These are phyloP conservation scores for Megastigmus dorsalis DNA, from an alignment of 2,888 invertebrate species.

Conservation along the genomic window DNA sequence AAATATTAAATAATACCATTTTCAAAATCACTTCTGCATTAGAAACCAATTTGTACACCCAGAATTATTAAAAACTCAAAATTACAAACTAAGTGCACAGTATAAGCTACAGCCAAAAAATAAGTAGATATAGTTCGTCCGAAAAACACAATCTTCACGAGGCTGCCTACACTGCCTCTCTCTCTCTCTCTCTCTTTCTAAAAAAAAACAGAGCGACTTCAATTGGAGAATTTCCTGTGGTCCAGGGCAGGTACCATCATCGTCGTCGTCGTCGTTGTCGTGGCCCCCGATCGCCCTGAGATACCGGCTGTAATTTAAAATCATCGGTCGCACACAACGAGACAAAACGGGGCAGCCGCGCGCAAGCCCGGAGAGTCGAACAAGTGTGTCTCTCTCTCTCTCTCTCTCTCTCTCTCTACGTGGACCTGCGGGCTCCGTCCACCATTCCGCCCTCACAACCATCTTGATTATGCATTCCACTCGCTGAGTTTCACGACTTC, in stretches of 20 bases:
- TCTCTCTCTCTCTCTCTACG: neutral
- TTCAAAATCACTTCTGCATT: too few relatives aligned
- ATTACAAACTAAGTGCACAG: too few relatives aligned
- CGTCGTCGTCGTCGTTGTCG: constrained; percentile 57
- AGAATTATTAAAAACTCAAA: too few relatives aligned
- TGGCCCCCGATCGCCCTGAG: constrained; percentile 68
- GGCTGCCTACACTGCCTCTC: neutral
- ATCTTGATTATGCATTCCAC: constrained; percentile 71
- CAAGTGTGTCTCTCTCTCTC: constrained; percentile 61
- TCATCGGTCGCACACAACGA: constrained; percentile 68
- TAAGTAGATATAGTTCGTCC: too few relatives aligned
- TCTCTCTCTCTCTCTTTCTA: constrained; percentile 1
- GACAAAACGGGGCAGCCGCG: constrained; percentile 67
- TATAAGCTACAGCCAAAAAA: too few relatives aligned
- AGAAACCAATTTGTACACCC: too few relatives aligned
- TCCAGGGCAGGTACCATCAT: constrained; percentile 61
- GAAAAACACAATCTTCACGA: neutral
- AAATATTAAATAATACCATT: too few relatives aligned
- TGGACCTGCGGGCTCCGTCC: constrained; percentile 35
- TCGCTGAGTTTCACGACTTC: constrained; percentile 10
- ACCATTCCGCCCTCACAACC: constrained; percentile 60
- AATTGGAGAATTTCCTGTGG: constrained; percentile 46
- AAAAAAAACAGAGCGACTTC: constrained; percentile 7
- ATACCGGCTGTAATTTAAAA: constrained; percentile 70
- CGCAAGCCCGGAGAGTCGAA: too few relatives aligned